These are phyloP conservation scores for Sesia apiformis DNA, from an alignment of 2,888 invertebrate species.

Conservation along the genomic window DNA sequence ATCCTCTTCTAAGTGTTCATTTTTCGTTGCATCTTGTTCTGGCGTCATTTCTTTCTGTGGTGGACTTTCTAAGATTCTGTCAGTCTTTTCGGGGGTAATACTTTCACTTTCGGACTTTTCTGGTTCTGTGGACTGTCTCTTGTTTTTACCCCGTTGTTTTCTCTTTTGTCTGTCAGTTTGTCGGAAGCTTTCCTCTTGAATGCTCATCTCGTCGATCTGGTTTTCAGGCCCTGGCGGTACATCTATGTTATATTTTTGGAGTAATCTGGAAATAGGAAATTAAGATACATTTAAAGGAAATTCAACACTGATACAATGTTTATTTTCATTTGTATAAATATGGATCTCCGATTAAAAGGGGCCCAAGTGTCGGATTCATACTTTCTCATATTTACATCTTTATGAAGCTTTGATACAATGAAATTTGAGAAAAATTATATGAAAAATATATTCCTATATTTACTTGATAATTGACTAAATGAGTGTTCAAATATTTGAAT, in stretches of 20 bases:
- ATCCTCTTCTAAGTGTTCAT: slow-evolving; percentile 50
- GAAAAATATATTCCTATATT: too few relatives aligned
- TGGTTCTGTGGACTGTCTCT: slow-evolving; percentile 50
- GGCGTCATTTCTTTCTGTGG: slow-evolving; percentile 24
- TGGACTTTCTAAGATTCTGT: slow-evolving; percentile 45
- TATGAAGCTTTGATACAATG: too few relatives aligned
- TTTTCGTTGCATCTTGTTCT: slow-evolving; percentile 9
- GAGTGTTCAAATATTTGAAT: too few relatives aligned
- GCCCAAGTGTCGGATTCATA: too few relatives aligned
- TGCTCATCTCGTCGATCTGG: slow-evolving; percentile 49
- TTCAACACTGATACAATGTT: too few relatives aligned
- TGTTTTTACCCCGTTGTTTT: slow-evolving; percentile 54
- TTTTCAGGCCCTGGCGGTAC: slow-evolving; percentile 73
- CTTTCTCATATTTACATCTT: too few relatives aligned
- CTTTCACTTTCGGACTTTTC: slow-evolving; percentile 39
- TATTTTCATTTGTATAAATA: too few relatives aligned
- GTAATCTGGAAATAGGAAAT: slow-evolving; percentile 67
- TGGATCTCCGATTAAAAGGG: too few relatives aligned
- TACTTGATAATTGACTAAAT: too few relatives aligned
- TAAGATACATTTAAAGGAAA: too few relatives aligned
- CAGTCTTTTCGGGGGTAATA: slow-evolving; percentile 39
- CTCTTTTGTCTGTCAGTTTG: slow-evolving; percentile 48
- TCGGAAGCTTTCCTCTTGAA: slow-evolving; percentile 32
- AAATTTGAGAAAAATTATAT: too few relatives aligned
- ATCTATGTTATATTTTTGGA: slow-evolving; percentile 83